These are phyloP conservation scores for Greenwoodochromis staneri DNA, from an alignment of 2,113 vertebrate genomes.

Conservation along the genomic window DNA sequence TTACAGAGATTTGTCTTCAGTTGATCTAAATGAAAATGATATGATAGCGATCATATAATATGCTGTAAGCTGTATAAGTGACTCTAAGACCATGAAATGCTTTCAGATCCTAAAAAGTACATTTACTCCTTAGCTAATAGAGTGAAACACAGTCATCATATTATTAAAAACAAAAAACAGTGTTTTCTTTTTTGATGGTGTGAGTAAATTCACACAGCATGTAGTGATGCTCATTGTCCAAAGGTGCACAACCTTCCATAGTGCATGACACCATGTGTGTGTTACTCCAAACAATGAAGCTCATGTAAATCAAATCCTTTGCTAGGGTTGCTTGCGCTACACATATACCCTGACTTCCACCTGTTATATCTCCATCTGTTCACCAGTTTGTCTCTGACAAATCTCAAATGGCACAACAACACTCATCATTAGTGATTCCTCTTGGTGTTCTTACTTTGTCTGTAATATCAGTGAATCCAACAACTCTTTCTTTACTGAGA, in stretches of 20 bases:
- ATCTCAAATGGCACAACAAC: background rate
- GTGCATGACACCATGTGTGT: background rate
- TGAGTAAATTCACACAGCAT: background rate
- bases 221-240: background rate
- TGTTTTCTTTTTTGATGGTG: background rate
- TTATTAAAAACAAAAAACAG: background rate
- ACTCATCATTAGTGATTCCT: background rate
- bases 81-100: background rate
- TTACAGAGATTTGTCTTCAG: background rate
- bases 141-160: background rate
- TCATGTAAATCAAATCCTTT: background rate
- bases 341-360: background rate
- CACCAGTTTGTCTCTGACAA: background rate
- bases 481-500: background rate
- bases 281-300: background rate
- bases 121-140: background rate
- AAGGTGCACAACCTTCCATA: background rate
- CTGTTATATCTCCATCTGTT: slow-evolving; percentile 11
- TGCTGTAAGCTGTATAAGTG: background rate
- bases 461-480: background rate
- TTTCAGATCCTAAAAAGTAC: background rate
- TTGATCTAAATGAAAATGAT: background rate
- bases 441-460: background rate
- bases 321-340: background rate
- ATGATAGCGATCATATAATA: background rate